phyloP scores from a whole-genome alignment of 2,797 vertebrate genomes.

The Pangasius mekongensis region DNA sequence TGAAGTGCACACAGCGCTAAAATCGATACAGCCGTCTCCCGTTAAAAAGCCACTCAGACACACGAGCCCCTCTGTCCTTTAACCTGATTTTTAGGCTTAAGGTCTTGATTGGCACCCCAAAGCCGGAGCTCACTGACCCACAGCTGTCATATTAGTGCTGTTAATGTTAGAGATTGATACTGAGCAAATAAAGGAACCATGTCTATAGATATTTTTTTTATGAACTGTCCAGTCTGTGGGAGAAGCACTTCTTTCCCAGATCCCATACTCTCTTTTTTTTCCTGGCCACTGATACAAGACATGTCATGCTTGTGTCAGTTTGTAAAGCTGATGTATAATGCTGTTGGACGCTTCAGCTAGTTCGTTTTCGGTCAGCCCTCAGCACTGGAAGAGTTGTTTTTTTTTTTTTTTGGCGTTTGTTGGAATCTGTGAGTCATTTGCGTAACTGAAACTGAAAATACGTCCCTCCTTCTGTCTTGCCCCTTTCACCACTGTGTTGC shows the following conservation, averaged over 20 bases:
- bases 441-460: conserved; percentile 77
- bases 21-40: conserved; percentile 80
- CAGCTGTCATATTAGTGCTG: conserved; percentile 83
- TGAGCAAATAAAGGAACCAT: conserved; percentile 82
- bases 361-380: conserved; percentile 64
- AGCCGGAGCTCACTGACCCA: conserved; percentile 78
- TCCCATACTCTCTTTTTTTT: not conserved
- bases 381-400: conserved; percentile 55
- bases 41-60: conserved; percentile 82
- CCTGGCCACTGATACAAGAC: not conserved
- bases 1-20: conserved; percentile 63
- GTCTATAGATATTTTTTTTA: conserved; percentile 74
- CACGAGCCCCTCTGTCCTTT: conserved; percentile 74
- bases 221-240: conserved; percentile 48
- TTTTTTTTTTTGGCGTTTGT: conserved; percentile 62
- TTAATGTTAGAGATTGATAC: conserved; percentile 82
- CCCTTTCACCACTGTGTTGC: conserved; percentile 58
- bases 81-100: conserved; percentile 80
- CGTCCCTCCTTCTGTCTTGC: conserved; percentile 58
- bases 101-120: conserved; percentile 78
- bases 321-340: conserved; percentile 49
- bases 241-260: conserved; percentile 32
- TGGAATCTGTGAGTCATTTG: conserved; percentile 80
- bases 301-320: conserved; percentile 33
- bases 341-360: conserved; percentile 59